Evolutionary conservation across 2,888 invertebrate species (phyloP).

Genomic region (Aspidiotus destructor): DNA sequence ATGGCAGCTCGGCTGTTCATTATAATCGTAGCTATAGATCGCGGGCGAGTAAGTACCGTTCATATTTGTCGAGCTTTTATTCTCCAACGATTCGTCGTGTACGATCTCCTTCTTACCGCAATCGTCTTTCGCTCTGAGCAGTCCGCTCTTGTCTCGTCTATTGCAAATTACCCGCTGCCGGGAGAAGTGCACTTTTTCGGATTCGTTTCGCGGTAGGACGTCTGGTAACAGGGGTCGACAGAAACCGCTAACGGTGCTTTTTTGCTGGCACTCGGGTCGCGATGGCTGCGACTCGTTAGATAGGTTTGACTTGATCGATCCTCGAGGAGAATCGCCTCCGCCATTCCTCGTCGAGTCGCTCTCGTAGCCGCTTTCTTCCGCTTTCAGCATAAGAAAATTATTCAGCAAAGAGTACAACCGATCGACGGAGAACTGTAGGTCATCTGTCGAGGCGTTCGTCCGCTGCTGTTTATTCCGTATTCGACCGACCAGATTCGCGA

Average conservation of each 20-base stretch:
- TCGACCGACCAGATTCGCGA: conserved; percentile 19
- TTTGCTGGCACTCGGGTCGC: background rate
- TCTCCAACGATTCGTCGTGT: background rate
- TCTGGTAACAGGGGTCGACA: conserved; percentile 6
- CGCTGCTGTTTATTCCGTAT: conserved; percentile 13
- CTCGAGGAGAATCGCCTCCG: conserved; percentile 46
- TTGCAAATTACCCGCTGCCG: conserved; percentile 20
- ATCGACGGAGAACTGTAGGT: conserved; percentile 23
- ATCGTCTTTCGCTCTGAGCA: conserved; percentile 13
- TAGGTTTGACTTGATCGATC: conserved; percentile 39
- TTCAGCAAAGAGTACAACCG: conserved; percentile 20
- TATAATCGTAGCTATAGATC: conserved; percentile 12
- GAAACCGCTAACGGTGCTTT: conserved; percentile 6
- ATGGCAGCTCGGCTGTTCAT: conserved; percentile 8
- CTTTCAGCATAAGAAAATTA: conserved; percentile 38
- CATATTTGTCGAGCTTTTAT: conserved; percentile 1
- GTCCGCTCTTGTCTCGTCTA: conserved; percentile 6
- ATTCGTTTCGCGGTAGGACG: conserved; percentile 9
- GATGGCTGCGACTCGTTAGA: conserved; percentile 22
- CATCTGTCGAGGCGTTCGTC: conserved; percentile 6
- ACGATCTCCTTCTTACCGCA: conserved; percentile 5
- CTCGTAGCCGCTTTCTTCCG: conserved; percentile 53
- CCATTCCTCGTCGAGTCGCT: conserved; percentile 50
- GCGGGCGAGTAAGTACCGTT: conserved; percentile 6
- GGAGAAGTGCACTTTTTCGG: conserved; percentile 13